Evolutionary conservation across 2,888 invertebrate genomes (phyloP).

Genomic region (Ryuthela nishihirai): DNA sequence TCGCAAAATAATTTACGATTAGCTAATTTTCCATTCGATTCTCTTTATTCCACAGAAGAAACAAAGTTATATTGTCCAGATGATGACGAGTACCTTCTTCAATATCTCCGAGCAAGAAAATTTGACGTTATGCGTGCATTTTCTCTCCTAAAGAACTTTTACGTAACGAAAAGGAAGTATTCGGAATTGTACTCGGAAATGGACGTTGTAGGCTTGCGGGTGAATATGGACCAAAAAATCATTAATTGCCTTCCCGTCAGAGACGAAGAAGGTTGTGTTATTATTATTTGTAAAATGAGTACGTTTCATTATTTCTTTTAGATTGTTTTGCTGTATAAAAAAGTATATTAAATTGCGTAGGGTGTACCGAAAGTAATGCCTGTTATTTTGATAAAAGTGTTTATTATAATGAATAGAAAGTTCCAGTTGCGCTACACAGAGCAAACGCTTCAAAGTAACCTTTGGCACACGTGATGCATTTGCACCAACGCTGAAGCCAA

Average conservation of each 20-base stretch:
- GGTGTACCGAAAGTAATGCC: no score
- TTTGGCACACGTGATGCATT: no score
- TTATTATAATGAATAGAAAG: no score
- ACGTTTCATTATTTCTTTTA: neutral
- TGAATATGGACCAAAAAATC: neutral
- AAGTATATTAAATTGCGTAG: no score
- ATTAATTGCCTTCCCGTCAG: constrained; percentile 6
- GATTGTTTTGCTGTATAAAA: no score
- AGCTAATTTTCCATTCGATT: no score
- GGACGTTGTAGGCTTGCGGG: neutral
- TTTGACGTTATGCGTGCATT: constrained; percentile 17
- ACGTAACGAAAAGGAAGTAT: neutral
- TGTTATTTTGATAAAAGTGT: no score
- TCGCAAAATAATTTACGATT: no score
- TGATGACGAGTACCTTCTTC: constrained; percentile 11
- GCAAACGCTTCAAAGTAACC: no score
- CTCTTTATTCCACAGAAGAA: constrained; percentile 10
- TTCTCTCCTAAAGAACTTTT: neutral
- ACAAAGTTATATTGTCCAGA: constrained; percentile 1
- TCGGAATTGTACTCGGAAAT: constrained; percentile 6
- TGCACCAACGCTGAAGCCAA: no score
- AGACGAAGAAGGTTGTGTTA: constrained; percentile 13
- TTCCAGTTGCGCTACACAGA: no score
- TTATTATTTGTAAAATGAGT: constrained; percentile 8
- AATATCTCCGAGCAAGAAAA: constrained; percentile 17